These are phyloP conservation scores for Eupithecia exiguata DNA, from an alignment of 2,888 invertebrate genomes.

Conservation along the genomic window DNA sequence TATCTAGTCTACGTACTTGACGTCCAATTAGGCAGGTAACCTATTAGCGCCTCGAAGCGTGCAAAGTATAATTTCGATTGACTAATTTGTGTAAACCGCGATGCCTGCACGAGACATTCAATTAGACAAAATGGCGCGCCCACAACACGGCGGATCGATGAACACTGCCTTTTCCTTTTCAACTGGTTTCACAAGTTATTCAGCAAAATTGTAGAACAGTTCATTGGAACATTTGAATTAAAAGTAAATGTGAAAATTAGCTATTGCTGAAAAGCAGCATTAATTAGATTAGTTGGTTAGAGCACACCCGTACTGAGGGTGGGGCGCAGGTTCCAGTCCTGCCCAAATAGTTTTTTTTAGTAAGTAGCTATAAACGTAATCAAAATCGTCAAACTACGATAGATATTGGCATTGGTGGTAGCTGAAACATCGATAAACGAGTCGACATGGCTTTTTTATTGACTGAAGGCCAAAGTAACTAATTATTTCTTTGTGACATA, in stretches of 20 bases:
- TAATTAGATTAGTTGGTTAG: too few species aligned
- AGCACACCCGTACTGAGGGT: too few species aligned
- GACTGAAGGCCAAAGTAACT: not conserved
- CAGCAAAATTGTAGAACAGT: not conserved
- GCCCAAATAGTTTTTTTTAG: too few species aligned
- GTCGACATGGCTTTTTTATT: not conserved
- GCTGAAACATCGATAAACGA: not conserved
- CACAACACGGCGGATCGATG: not conserved
- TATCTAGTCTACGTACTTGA: not conserved
- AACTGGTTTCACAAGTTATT: not conserved
- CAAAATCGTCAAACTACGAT: not conserved
- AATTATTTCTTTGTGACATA: not conserved
- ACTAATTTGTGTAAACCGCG: conserved; percentile 3
- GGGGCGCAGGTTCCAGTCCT: too few species aligned
- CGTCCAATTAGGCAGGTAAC: conserved; percentile 2
- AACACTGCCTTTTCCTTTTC: not conserved
- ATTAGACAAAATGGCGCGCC: not conserved
- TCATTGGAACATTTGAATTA: not conserved
- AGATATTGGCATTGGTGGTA: not conserved
- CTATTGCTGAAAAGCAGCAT: not conserved
- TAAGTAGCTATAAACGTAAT: too few species aligned
- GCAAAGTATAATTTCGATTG: not conserved
- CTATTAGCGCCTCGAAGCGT: conserved; percentile 4
- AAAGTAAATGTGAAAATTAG: not conserved
- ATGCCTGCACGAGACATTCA: not conserved